Base-by-base conservation (phyloP, 2,797 vertebrate genomes). In the Delichon dasypus region DNA sequence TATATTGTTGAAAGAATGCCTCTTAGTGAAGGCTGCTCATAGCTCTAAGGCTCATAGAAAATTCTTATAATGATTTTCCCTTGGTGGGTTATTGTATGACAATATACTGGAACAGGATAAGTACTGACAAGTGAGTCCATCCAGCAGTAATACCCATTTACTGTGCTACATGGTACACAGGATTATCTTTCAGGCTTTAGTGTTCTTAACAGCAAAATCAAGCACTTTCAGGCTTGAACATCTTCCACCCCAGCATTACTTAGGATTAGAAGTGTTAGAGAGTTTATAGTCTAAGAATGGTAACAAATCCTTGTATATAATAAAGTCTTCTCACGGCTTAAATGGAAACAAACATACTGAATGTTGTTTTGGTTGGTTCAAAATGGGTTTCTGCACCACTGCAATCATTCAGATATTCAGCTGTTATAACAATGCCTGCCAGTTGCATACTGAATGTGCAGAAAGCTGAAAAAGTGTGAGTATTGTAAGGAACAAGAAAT, bases 1-100 rank as follows among this genome's bases (percentile, higher is more conserved):
- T 12, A 14, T 13, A n/a, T 42, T 78, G 8, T 57, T 54, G 58
- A 40, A 79, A 61, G 32, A 58, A 42, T 0, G 0, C 14, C 7
- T n/a, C 6, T 40, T 67, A 74, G 4, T 71, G 40, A 86, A 86
- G 11, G 50, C 19, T n/a, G 10, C 21, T 54, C 4, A 7, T 50
- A 62, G 23, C 13, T 75, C 27, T 71, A 40, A 58, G n/a, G 44
- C 22, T 51, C 15, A 29, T 1, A 65, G 51, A 78, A 85, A 78
- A 20, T 30, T 64, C 15, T 74, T 44, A n/a, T 1, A 10, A 18
- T 36, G 23, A 54, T 61, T 85, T 83, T 45, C 26, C 6, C 25
- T 54, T 32, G 16, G 10, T 65, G 10, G 67, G 29, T 42, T 44
- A 13, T 36, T 75, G 11, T 20, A 54, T 6, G 17, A 21, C 11